Evolutionary conservation across 35 echinoderm and acorn worm genomes (phyloP), one percentile per base, ranked within the genome.

Genomic region (Stichopus chloronotus): DNA sequence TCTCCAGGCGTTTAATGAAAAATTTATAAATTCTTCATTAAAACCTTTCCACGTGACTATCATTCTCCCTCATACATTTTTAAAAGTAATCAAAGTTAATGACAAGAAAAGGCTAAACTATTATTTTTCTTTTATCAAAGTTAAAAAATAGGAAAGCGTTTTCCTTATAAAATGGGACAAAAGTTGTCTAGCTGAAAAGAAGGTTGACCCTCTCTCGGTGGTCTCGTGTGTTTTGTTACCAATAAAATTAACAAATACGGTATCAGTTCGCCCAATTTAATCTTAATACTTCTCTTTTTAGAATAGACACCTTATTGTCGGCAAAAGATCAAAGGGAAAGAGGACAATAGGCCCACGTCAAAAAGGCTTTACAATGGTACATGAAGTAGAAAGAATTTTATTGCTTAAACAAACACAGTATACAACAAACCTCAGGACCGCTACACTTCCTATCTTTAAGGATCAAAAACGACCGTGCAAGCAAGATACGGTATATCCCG

Each of bases 231-330:
- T 56, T 88, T 88, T 43, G 80, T 87, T 58, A 88, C 84, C 84
- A 57, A 87, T 87, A 63, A 87, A 87, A 87, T 87, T 87, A 87
- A 63, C 84, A 63, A 87, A 87, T 21, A 25, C 20, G 86, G 57
- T 88, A 88, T 88, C 86, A 88, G 61, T 69, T 88, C 57, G 57
- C 86, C 57, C 25, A 60, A 63, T 63, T 88, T 69, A 88, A 63
- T 88, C 57, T 63, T 16, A 20, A 88, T 88, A 24, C 61, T 30
- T 8, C 86, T 88, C 11, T 16, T 88, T 57, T 43, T 69, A 88
- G 86, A 88, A 88, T 88, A 88, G 59, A 69, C 86, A 60, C 86
- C 61, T 69, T 69, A 58, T 88, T 88, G 86, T 63, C 86, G 86
- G 86, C 86, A 52, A 10, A 58, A 88, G 54, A 58, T 88, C 86